Evolutionary conservation across 2,888 invertebrate genomes (phyloP).

Genomic region (Alviniconcha strummeri): DNA sequence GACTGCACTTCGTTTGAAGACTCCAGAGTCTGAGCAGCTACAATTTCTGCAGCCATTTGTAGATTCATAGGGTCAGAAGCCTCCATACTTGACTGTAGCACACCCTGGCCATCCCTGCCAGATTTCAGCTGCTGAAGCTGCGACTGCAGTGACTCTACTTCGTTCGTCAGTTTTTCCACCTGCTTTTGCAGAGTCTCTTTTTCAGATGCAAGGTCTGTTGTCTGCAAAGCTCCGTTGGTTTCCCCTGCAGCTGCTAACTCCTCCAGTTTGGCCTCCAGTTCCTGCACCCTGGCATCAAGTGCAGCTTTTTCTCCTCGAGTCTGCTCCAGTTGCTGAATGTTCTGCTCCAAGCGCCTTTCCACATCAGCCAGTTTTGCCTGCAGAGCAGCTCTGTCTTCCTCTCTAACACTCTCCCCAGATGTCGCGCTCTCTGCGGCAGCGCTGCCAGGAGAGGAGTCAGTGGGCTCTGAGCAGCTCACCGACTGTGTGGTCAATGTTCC

Average conservation of each 20-base stretch:
- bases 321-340: conserved; percentile 21
- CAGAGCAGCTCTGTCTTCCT: background rate
- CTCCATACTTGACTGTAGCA: too few species aligned
- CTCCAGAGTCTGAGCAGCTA: background rate
- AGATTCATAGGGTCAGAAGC: too few species aligned
- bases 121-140: conserved; percentile 9
- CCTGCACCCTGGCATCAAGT: background rate
- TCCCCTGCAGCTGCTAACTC: conserved; percentile 16
- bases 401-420: background rate
- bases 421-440: background rate
- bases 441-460: background rate
- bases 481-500: background rate
- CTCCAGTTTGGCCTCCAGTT: conserved; percentile 12
- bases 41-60: too few species aligned
- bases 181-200: background rate
- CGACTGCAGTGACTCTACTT: conserved; percentile 4
- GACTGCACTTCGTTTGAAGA: background rate
- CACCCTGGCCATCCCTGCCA: background rate
- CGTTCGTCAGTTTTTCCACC: background rate
- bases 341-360: conserved; percentile 22
- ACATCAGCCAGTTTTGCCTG: background rate
- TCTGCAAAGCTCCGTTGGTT: background rate
- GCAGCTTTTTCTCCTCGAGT: conserved; percentile 24
- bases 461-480: background rate
- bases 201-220: background rate